Percentiles rank a stretch among this genome's conserved stretches.
phyloP scores from a whole-genome alignment of 2,888 invertebrate species.

The Cerastis rubricosa region DNA sequence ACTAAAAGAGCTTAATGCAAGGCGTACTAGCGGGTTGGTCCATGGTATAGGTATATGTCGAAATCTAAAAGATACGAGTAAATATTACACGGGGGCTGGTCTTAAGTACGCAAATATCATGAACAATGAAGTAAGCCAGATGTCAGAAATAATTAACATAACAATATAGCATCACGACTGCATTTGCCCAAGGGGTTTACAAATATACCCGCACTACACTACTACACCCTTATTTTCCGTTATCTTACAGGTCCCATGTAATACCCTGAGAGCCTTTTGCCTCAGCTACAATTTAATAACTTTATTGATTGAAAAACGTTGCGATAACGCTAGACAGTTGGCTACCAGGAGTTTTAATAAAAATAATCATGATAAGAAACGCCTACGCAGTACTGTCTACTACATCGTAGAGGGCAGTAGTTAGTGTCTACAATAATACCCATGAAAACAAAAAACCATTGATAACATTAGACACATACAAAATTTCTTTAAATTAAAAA shows the following conservation, averaged over 20 bases:
- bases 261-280: neutral
- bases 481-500: too few species aligned
- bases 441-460: neutral
- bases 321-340: neutral
- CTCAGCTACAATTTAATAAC: neutral
- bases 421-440: neutral
- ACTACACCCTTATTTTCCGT: neutral
- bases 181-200: too few species aligned
- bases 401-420: neutral
- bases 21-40: neutral
- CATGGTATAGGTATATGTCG: neutral
- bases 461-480: neutral
- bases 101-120: neutral
- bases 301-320: conserved; percentile 8
- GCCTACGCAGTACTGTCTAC: neutral
- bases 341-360: too few species aligned
- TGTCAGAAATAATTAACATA: conserved; percentile 3
- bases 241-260: neutral
- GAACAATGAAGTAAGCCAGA: conserved; percentile 13
- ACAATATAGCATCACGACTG: conserved; percentile 1
- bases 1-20: neutral
- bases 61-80: neutral
- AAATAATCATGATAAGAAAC: neutral
- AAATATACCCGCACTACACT: conserved; percentile 2
- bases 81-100: neutral